These are phyloP conservation scores for Aepyceros melampus DNA, from an alignment of 2,113 vertebrate species.

Conservation along the genomic window DNA sequence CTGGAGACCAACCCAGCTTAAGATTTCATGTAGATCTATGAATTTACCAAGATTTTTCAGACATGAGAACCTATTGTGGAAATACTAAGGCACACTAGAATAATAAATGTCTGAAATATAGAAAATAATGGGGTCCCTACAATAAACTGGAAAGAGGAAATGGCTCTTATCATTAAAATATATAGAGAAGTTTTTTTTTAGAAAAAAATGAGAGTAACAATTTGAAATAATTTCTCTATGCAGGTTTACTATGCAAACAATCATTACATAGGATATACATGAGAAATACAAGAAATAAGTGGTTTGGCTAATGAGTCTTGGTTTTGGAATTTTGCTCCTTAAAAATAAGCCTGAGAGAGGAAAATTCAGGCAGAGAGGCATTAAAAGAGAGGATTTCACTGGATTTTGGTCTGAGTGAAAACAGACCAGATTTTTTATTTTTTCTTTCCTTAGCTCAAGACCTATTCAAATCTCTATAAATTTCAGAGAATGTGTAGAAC, in stretches of 20 bases:
- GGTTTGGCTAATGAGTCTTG: neutral
- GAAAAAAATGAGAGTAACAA: neutral
- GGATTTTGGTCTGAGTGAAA: neutral
- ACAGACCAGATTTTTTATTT: neutral
- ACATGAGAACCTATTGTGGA: neutral
- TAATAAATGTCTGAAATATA: neutral
- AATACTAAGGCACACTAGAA: neutral
- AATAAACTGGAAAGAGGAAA: neutral
- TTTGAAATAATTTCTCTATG: neutral
- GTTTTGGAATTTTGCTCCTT: neutral
- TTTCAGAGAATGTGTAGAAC: neutral
- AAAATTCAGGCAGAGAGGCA: neutral
- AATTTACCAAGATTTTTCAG: neutral
- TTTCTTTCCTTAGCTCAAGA: neutral
- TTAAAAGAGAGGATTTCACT: neutral
- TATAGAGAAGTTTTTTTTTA: neutral
- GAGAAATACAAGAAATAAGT: conserved; percentile 7
- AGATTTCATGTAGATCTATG: neutral
- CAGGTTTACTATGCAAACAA: neutral
- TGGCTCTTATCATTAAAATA: neutral
- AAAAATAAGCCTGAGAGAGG: neutral
- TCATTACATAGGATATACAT: neutral
- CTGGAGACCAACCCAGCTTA: neutral
- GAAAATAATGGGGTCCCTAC: conserved; percentile 4
- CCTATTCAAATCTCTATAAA: neutral